Conservation (phyloP, 30 jellyfish, hydroid and myxozoan genomes). For the Phacellophora camtschatica region DNA sequence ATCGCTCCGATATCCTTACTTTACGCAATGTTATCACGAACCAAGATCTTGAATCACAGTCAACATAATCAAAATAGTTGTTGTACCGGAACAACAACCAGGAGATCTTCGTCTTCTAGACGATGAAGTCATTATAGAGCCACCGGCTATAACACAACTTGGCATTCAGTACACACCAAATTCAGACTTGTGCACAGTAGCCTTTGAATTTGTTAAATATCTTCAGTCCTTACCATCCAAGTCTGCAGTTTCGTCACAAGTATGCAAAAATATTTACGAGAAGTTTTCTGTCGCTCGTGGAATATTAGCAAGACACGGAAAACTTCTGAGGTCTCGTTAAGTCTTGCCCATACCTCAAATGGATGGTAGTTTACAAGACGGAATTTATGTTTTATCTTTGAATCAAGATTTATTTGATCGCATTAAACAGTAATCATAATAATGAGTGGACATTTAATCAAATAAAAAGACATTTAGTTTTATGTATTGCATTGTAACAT, state of each 20-base stretch:
- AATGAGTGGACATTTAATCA: too few species aligned
- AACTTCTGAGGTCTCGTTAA: neutral
- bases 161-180: too few species aligned
- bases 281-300: neutral
- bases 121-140: neutral
- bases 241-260: neutral
- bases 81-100: neutral
- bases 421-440: too few species aligned
- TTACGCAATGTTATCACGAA: neutral
- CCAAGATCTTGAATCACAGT: neutral
- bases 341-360: conserved; percentile 18
- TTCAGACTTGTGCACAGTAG: neutral
- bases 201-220: neutral
- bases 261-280: too few species aligned
- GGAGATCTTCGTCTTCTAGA: neutral
- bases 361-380: too few species aligned
- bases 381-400: neutral
- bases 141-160: too few species aligned
- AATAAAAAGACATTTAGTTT: too few species aligned
- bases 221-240: neutral
- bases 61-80: neutral
- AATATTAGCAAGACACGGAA: neutral
- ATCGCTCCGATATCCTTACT: neutral
- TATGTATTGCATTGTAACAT: too few species aligned
- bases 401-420: neutral